These are phyloP conservation scores for Eubucco bourcierii DNA, from an alignment of 2,113 vertebrate genomes.

Conservation along the genomic window DNA sequence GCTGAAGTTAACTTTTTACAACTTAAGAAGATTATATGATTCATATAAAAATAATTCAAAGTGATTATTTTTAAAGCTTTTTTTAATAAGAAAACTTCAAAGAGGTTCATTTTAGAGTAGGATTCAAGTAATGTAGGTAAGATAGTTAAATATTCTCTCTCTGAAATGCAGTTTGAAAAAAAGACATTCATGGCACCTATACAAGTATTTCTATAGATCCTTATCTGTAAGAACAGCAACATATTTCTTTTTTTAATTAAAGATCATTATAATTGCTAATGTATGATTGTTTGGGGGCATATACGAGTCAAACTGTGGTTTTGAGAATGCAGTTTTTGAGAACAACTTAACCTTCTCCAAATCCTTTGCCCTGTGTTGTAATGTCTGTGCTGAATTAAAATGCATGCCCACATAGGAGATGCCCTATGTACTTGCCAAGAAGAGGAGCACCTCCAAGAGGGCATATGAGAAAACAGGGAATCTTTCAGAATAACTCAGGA, in stretches of 20 bases:
- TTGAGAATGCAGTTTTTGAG: slow-evolving; percentile 3
- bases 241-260: slow-evolving; percentile 64
- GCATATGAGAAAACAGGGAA: neutral
- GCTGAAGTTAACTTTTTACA: slow-evolving; percentile 46
- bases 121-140: slow-evolving; percentile 24
- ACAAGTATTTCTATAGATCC: slow-evolving; percentile 67
- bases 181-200: slow-evolving; percentile 45
- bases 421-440: neutral
- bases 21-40: slow-evolving; percentile 34
- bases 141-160: slow-evolving; percentile 38
- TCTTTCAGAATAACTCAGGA: neutral
- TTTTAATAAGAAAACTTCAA: slow-evolving; percentile 66
- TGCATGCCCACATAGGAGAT: neutral
- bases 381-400: neutral
- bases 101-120: slow-evolving; percentile 40
- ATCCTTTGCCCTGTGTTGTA: neutral
- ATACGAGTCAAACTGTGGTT: slow-evolving; percentile 58
- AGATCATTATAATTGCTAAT: slow-evolving; percentile 68
- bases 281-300: slow-evolving; percentile 55
- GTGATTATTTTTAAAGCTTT: slow-evolving; percentile 54
- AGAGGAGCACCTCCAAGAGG: slow-evolving; percentile 45
- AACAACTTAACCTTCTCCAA: slow-evolving; percentile 19
- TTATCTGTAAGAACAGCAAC: slow-evolving; percentile 58
- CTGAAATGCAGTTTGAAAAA: slow-evolving; percentile 50
- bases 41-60: slow-evolving; percentile 54